A percentile compares a stretch with the other conserved stretches of the same genome.
Conservation (phyloP, 2,888 invertebrate genomes). For the Caenorhabditis afra region DNA sequence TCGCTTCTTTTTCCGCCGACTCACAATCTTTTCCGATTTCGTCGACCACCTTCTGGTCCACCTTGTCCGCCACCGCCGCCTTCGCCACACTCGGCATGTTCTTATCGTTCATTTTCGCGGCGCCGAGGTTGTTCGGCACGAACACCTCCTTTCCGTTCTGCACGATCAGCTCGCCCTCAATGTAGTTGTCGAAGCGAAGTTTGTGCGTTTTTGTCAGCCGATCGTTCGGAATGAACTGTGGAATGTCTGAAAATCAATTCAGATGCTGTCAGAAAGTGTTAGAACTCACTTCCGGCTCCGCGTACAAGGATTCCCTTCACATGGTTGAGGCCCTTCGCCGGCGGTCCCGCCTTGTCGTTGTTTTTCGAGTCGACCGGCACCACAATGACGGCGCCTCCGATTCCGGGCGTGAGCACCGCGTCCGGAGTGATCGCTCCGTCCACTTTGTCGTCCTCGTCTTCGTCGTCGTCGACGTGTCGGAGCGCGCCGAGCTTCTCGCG, state of each 20-base stretch:
- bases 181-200: constrained; percentile 50
- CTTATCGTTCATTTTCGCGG: constrained; percentile 51
- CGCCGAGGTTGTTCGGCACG: constrained; percentile 49
- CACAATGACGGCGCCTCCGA: constrained; percentile 51
- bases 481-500: constrained; percentile 51
- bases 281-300: constrained; percentile 41
- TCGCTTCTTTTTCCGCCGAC: not conserved
- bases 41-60: constrained; percentile 38
- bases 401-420: constrained; percentile 46
- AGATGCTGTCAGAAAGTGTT: too few relatives aligned
- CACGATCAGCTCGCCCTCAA: constrained; percentile 55
- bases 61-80: constrained; percentile 35
- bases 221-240: constrained; percentile 59
- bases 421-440: constrained; percentile 55
- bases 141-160: constrained; percentile 50
- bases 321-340: constrained; percentile 44
- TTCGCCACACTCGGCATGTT: constrained; percentile 33
- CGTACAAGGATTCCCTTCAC: constrained; percentile 53
- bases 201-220: constrained; percentile 47
- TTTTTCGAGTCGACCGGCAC: constrained; percentile 53
- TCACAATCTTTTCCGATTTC: constrained; percentile 36
- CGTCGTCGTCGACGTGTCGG: constrained; percentile 58
- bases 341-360: constrained; percentile 54
- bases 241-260: constrained; percentile 45
- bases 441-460: constrained; percentile 55